Evolutionary conservation across 1,140 invertebrate species (phyloP).

Genomic region (Drosophila oshimai): DNA sequence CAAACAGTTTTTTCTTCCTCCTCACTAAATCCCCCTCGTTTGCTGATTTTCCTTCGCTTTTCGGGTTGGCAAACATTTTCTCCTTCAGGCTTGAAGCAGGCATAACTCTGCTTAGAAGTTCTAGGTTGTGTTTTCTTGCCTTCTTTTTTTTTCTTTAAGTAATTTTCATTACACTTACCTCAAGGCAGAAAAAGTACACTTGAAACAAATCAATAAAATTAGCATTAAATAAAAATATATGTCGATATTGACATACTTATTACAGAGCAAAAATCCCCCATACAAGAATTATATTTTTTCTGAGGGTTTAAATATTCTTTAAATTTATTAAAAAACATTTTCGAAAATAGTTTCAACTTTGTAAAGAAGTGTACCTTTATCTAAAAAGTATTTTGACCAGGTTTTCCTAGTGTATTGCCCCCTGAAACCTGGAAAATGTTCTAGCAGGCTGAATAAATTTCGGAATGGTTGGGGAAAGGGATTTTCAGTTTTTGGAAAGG

Average conservation of each 20-base stretch:
- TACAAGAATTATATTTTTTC: no score
- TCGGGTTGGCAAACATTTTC: constrained; percentile 32
- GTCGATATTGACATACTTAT: no score
- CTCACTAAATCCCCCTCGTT: neutral
- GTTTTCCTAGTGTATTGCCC: neutral
- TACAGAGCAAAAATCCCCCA: no score
- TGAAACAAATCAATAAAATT: neutral
- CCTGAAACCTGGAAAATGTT: constrained; percentile 5
- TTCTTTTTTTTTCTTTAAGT: constrained; percentile 20
- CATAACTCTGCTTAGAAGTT: constrained; percentile 69
- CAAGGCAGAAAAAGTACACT: neutral
- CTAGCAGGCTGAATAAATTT: constrained; percentile 23
- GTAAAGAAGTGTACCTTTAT: no score
- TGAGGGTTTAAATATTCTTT: no score
- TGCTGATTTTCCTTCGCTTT: constrained; percentile 20
- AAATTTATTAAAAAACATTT: no score
- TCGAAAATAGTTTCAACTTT: no score
- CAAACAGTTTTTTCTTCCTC: constrained; percentile 40
- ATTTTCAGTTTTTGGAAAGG: constrained; percentile 29
- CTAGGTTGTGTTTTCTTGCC: constrained; percentile 19
- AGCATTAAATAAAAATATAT: no score
- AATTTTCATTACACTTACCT: constrained; percentile 69
- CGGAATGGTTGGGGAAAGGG: constrained; percentile 7
- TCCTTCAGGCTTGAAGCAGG: constrained; percentile 11
- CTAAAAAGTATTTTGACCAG: no score